Conservation (phyloP, 2,797 vertebrate species). For the Neosilurus hyrtlii region DNA sequence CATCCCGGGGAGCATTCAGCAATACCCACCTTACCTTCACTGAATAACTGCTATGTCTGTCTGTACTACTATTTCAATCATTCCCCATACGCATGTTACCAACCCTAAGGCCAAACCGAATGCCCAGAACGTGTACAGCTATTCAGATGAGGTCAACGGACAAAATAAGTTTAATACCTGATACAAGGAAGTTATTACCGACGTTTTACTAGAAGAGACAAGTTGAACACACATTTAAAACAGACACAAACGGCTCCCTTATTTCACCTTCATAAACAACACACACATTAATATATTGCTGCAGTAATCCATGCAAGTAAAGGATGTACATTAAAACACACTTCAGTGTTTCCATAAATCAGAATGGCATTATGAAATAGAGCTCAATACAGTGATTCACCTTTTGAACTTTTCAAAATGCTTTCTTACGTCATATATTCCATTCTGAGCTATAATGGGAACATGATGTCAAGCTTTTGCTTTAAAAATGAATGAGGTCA, state of each 20-base stretch:
- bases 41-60: too few species aligned
- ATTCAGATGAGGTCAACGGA: neutral
- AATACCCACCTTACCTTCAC: too few species aligned
- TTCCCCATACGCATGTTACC: neutral
- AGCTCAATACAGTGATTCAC: neutral
- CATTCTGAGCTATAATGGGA: constrained; percentile 45
- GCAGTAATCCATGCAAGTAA: neutral
- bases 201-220: neutral
- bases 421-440: constrained; percentile 13
- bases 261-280: neutral
- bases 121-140: neutral
- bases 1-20: too few species aligned
- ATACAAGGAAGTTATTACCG: neutral
- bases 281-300: neutral
- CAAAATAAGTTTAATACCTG: neutral
- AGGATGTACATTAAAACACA: neutral
- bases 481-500: constrained; percentile 51
- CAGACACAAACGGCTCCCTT: neutral
- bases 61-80: neutral
- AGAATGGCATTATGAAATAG: neutral
- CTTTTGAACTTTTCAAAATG: neutral
- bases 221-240: neutral
- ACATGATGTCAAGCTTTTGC: constrained; percentile 39
- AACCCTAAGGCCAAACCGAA: neutral
- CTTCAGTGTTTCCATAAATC: neutral